Evolutionary conservation across 64 coral and sea anemone genomes (phyloP).

Genomic region (Montipora efflorescens): DNA sequence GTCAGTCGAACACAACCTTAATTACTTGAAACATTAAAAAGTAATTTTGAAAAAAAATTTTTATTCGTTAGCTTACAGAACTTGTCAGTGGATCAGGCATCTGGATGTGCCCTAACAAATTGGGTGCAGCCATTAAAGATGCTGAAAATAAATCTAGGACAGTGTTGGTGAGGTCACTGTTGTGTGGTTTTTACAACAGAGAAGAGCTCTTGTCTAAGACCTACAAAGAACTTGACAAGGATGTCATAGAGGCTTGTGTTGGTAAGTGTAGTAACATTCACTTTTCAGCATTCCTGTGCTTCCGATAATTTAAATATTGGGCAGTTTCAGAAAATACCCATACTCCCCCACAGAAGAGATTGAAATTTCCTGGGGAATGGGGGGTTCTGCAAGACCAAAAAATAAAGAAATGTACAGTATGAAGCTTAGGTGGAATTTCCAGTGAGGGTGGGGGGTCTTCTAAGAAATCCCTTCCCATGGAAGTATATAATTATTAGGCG

Average conservation of each 20-base stretch:
- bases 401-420: too few species aligned
- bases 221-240: constrained; percentile 11
- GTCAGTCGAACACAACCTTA: too few species aligned
- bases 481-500: too few species aligned
- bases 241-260: constrained; percentile 37
- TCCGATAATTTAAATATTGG: neutral
- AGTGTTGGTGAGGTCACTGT: constrained; percentile 8
- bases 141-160: constrained; percentile 45
- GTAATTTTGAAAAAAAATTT: neutral
- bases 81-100: constrained; percentile 15
- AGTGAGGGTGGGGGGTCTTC: too few species aligned
- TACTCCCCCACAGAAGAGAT: too few species aligned
- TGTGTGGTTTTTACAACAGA: constrained; percentile 27
- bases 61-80: constrained; percentile 10
- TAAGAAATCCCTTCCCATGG: too few species aligned
- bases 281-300: neutral
- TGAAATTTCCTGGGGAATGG: too few species aligned
- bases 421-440: too few species aligned
- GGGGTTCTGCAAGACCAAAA: too few species aligned
- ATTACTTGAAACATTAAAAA: too few species aligned
- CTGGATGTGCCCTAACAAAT: neutral
- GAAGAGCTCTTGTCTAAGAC: constrained; percentile 28
- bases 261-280: constrained; percentile 21
- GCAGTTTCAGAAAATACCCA: too few species aligned
- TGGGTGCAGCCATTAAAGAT: constrained; percentile 31